Evolutionary conservation across 1,140 invertebrate genomes (phyloP).

Genomic region (Euwallacea similis): DNA sequence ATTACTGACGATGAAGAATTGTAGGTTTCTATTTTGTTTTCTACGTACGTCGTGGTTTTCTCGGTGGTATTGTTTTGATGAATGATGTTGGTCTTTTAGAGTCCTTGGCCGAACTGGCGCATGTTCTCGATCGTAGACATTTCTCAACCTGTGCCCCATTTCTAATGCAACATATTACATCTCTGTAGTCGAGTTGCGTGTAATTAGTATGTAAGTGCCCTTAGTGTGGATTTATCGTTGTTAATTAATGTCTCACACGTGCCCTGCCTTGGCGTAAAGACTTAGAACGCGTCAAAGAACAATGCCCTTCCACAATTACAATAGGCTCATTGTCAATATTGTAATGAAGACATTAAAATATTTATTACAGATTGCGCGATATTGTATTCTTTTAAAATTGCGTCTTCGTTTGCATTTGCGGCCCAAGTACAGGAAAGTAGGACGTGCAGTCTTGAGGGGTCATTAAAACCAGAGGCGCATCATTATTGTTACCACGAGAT

Average conservation of each 20-base stretch:
- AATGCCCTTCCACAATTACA: slow-evolving; percentile 27
- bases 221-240: no score
- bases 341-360: slow-evolving; percentile 34
- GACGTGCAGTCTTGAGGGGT: slow-evolving; percentile 26
- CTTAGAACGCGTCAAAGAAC: slow-evolving; percentile 11
- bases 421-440: slow-evolving; percentile 24
- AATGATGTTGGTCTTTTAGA: no score
- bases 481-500: no score
- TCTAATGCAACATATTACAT: not conserved
- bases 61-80: no score
- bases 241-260: not conserved
- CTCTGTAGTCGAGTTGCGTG: no score
- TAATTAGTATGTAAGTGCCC: no score
- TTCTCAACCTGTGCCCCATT: not conserved
- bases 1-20: not conserved
- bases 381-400: not conserved
- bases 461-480: slow-evolving; percentile 12
- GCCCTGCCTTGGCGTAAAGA: slow-evolving; percentile 2
- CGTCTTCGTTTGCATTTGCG: slow-evolving; percentile 24
- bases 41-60: no score
- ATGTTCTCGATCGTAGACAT: no score
- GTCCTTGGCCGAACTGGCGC: no score
- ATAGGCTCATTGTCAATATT: slow-evolving; percentile 29
- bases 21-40: no score
- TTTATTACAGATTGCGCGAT: slow-evolving; percentile 19